A percentile compares a stretch with the other conserved stretches of the same genome.
Evolutionary conservation across 1,140 invertebrate species (phyloP).

Genomic region (Philopotamus ludificatus): DNA sequence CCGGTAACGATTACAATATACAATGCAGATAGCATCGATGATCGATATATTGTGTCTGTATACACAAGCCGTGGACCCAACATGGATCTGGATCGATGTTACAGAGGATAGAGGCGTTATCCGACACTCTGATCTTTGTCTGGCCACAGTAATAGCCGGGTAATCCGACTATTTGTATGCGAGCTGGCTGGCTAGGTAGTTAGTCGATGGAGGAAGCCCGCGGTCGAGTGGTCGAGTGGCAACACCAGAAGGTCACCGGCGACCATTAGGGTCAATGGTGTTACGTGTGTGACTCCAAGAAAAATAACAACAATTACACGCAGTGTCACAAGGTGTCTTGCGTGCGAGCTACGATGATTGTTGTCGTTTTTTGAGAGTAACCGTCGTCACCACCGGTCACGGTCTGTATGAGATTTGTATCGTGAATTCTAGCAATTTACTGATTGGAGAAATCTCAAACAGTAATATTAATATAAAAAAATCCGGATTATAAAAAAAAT

Average conservation of each 20-base stretch:
- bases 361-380: neutral
- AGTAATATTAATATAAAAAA: too few species aligned
- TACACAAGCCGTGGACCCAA: conserved; percentile 25
- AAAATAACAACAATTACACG: neutral
- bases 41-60: conserved; percentile 23
- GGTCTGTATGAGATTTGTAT: too few species aligned
- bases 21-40: conserved; percentile 15
- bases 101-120: conserved; percentile 17
- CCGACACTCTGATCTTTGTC: conserved; percentile 16
- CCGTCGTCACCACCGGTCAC: too few species aligned
- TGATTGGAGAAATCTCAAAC: too few species aligned
- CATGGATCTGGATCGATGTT: conserved; percentile 18
- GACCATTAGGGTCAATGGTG: neutral
- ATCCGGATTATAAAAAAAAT: too few species aligned
- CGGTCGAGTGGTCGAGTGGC: neutral
- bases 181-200: neutral
- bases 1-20: neutral
- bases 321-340: neutral
- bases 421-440: too few species aligned
- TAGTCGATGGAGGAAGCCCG: neutral
- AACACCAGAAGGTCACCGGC: neutral
- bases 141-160: neutral
- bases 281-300: too few species aligned
- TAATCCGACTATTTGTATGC: conserved; percentile 28
- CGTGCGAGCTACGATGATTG: neutral